Evolutionary conservation across 2,113 vertebrate genomes (phyloP).

Genomic region (Salminus brasiliensis): DNA sequence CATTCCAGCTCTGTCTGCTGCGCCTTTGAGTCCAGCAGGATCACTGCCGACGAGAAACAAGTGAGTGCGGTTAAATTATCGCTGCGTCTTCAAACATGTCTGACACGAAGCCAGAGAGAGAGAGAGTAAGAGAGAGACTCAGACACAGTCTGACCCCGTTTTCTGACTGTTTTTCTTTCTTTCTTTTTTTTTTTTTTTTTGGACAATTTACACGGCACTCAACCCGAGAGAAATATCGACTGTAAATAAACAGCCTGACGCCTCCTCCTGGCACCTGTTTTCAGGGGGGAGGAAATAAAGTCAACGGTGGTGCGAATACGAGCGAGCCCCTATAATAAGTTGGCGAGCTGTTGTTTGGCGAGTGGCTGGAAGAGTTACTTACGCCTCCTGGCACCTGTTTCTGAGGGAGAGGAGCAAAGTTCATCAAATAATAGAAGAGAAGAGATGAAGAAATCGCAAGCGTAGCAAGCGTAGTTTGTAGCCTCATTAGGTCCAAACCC

Average conservation of each 20-base stretch:
- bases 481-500: not conserved
- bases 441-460: not conserved
- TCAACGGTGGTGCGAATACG: no score
- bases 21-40: slow-evolving; percentile 98
- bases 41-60: slow-evolving; percentile 83
- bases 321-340: no score
- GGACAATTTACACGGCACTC: not conserved
- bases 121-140: slow-evolving; percentile 13
- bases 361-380: no score
- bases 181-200: not conserved
- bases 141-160: not conserved
- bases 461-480: not conserved
- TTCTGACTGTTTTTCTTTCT: no score
- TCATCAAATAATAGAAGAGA: not conserved
- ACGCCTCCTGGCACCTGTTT: not conserved
- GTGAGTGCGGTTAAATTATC: slow-evolving; percentile 70
- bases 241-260: slow-evolving; percentile 9
- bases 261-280: no score
- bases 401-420: not conserved
- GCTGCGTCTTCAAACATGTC: slow-evolving; percentile 36
- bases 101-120: slow-evolving; percentile 10
- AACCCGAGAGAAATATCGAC: slow-evolving; percentile 14
- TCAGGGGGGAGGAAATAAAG: not conserved
- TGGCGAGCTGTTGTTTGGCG: no score
- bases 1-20: slow-evolving; percentile 99